Evolutionary conservation across 2,888 invertebrate species (phyloP).

Genomic region (Aricia artaxerxes): DNA sequence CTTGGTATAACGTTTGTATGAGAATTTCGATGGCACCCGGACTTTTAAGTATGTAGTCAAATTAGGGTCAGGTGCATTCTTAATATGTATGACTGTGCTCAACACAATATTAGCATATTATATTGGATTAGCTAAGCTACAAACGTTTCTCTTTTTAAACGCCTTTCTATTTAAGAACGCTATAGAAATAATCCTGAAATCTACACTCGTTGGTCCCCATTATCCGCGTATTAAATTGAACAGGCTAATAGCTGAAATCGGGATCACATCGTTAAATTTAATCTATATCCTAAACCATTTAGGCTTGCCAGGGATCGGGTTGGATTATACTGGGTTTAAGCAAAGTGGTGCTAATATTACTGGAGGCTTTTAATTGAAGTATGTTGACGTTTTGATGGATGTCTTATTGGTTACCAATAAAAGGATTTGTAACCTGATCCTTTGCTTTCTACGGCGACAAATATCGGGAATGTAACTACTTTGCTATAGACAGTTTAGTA

Average conservation of each 20-base stretch:
- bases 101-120: too few relatives aligned
- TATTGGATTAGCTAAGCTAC: too few relatives aligned
- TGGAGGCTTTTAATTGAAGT: constrained; percentile 42
- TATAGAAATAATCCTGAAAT: constrained; percentile 26
- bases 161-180: background rate
- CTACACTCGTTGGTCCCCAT: constrained; percentile 36
- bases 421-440: constrained; percentile 7
- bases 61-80: too few relatives aligned
- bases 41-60: too few relatives aligned
- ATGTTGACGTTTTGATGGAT: constrained; percentile 39
- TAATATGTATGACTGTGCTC: too few relatives aligned
- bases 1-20: too few relatives aligned
- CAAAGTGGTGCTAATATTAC: constrained; percentile 65
- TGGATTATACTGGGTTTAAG: constrained; percentile 64
- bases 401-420: constrained; percentile 19
- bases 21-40: too few relatives aligned
- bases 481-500: background rate
- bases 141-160: background rate
- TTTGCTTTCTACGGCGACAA: background rate
- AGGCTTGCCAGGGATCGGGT: constrained; percentile 42
- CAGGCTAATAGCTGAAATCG: constrained; percentile 55
- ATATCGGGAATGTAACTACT: background rate
- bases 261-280: constrained; percentile 69
- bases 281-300: constrained; percentile 69
- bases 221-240: constrained; percentile 44